These are phyloP conservation scores for Priocnemis perturbator DNA, from an alignment of 2,888 invertebrate genomes.

Conservation along the genomic window DNA sequence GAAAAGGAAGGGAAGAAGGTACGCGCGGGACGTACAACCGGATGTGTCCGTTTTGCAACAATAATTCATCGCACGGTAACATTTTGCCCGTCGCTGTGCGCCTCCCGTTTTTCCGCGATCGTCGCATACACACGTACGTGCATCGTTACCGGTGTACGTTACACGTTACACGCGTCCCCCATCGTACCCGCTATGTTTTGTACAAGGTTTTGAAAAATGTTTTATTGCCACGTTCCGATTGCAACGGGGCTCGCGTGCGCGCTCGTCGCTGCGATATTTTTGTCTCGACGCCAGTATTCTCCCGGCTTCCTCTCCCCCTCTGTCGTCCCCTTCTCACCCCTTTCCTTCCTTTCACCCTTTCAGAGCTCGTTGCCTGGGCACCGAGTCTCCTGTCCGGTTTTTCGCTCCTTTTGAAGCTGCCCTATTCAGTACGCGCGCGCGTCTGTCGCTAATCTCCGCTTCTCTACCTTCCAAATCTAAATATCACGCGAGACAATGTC, in stretches of 20 bases:
- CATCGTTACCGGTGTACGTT: constrained; percentile 6
- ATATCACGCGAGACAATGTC: too few relatives aligned
- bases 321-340: background rate
- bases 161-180: constrained; percentile 13
- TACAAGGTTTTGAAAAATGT: constrained; percentile 57
- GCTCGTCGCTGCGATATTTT: constrained; percentile 24
- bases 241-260: too few relatives aligned
- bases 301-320: background rate
- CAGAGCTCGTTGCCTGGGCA: too few relatives aligned
- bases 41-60: constrained; percentile 44
- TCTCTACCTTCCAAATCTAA: too few relatives aligned
- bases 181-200: constrained; percentile 40
- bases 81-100: constrained; percentile 14
- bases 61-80: constrained; percentile 51
- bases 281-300: constrained; percentile 22
- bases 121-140: constrained; percentile 1
- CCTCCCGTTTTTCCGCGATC: constrained; percentile 10
- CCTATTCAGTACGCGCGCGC: too few relatives aligned
- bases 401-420: too few relatives aligned
- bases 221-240: constrained; percentile 53
- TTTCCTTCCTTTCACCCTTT: constrained; percentile 22
- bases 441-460: too few relatives aligned
- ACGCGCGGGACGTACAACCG: constrained; percentile 30
- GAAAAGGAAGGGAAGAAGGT: constrained; percentile 10
- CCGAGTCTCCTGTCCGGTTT: too few relatives aligned